Evolutionary conservation across 1,140 invertebrate genomes (phyloP).

Genomic region (Spodoptera frugiperda): DNA sequence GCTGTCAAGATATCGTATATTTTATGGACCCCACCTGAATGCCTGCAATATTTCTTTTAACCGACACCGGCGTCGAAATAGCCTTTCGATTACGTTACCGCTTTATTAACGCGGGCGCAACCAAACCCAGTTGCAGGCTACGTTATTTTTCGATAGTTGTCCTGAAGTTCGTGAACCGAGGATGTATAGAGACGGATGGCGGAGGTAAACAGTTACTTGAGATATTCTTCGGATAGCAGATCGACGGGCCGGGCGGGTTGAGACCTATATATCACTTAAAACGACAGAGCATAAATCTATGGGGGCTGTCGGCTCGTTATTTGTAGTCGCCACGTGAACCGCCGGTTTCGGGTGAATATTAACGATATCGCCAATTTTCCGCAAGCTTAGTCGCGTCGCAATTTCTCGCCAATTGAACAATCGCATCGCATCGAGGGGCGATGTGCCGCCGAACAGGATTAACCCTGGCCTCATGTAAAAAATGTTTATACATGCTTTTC

Average conservation of each 20-base stretch:
- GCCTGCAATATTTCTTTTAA: constrained; percentile 56
- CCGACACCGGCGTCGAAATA: constrained; percentile 30
- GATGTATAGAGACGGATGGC: constrained; percentile 46
- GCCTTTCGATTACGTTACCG: constrained; percentile 47
- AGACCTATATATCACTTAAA: constrained; percentile 83
- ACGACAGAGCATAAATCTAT: constrained; percentile 84
- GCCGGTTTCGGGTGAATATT: constrained; percentile 85
- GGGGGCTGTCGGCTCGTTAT: constrained; percentile 81
- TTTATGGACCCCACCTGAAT: constrained; percentile 62
- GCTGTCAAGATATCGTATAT: constrained; percentile 71
- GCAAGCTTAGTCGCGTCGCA: constrained; percentile 83
- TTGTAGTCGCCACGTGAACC: constrained; percentile 84
- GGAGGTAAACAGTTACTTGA: constrained; percentile 57
- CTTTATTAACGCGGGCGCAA: constrained; percentile 25
- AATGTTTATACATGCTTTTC: constrained; percentile 44
- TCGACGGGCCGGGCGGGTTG: constrained; percentile 58
- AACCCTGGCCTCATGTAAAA: constrained; percentile 46
- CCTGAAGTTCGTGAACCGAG: constrained; percentile 43
- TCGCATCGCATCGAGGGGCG: constrained; percentile 74
- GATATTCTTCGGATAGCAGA: constrained; percentile 66
- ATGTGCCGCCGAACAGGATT: constrained; percentile 58
- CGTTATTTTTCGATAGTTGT: constrained; percentile 28
- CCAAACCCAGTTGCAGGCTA: not conserved
- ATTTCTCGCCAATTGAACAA: constrained; percentile 86
- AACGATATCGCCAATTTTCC: constrained; percentile 86